Evolutionary conservation across 2,888 invertebrate genomes (phyloP), one percentile per base, ranked within the genome.

Genomic region (Anorthoa munda): DNA sequence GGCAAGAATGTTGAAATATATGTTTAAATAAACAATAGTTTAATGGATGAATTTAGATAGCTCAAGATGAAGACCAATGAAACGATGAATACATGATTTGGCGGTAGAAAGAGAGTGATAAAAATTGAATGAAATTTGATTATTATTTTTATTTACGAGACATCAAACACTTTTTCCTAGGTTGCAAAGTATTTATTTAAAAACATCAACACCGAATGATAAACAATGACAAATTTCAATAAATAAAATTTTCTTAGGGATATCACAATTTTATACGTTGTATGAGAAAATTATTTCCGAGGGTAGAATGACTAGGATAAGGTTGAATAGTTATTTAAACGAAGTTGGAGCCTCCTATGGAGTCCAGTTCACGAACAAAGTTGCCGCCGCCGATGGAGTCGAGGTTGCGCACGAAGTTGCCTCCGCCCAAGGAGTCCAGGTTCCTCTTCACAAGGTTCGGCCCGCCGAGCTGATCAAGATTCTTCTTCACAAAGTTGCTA

Each of bases 371-470:
- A 65, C 96, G 92, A 12, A 96, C 93, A 26, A 97, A 92, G 89
- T 97, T 96, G 23, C 95, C 95, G 1, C 97, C 97, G 4, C 97
- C 97, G 9, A 97, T 90, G 3, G 95, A 93, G 83, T 97, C 96
- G 64, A 97, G 86, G 81, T 93, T 94, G 15, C 95, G 90, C 5
- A 95, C 94, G n/a, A 96, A 89, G 82, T 95, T 95, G 17, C 94
- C 94, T 3, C 96, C 96, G 2, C 96, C 96, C 76, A 96, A 77
- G 0, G 95, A 93, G 78, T 96, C 95, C 65, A 96, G 84, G 77
- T 92, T 93, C 72, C 96, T 93, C 75, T 94, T 94, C 0, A 95
- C 91, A 9, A 95, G 89, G 86, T 96, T 95, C 0, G 94, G 94
- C 21, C 96, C 96, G 12, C 96, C 95, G 21, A 95, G 92, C 79